phyloP scores from a whole-genome alignment of 2,888 invertebrate genomes.

The Drosophila recens region DNA sequence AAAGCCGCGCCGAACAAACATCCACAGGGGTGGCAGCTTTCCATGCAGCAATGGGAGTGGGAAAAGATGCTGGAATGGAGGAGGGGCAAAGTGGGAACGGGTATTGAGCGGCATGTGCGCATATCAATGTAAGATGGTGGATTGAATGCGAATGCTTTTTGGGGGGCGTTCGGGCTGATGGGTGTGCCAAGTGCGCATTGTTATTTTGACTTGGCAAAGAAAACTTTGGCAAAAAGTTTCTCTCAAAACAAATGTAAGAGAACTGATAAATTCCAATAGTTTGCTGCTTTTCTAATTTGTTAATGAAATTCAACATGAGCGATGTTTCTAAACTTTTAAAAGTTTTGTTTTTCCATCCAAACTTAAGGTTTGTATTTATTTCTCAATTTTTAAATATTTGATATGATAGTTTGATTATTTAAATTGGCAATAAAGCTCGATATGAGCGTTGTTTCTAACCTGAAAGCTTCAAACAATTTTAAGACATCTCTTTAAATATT shows the following conservation, averaged over 20 bases:
- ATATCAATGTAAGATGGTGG: slow-evolving; percentile 52
- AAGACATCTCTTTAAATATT: no score
- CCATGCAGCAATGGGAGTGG: neutral
- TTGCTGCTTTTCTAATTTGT: slow-evolving; percentile 7
- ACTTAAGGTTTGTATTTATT: neutral
- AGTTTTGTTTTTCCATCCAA: neutral
- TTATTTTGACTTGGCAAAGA: slow-evolving; percentile 23
- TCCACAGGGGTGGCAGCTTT: slow-evolving; percentile 29
- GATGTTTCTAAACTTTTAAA: neutral
- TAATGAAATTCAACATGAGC: slow-evolving; percentile 1
- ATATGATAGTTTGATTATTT: no score
- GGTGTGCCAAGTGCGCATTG: slow-evolving; percentile 27
- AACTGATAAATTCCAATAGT: slow-evolving; percentile 17
- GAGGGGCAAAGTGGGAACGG: neutral
- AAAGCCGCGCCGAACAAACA: slow-evolving; percentile 39
- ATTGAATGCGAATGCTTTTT: slow-evolving; percentile 10
- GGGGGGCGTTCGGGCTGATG: neutral
- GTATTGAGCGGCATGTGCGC: slow-evolving; percentile 46
- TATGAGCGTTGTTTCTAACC: no score
- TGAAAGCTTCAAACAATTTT: no score
- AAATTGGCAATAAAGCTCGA: no score
- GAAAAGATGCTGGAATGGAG: neutral
- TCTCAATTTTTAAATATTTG: no score
- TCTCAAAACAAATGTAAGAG: slow-evolving; percentile 15
- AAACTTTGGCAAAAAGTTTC: slow-evolving; percentile 40